Percentiles rank a stretch among this genome's conserved stretches.
These are phyloP conservation scores for Bradypus variegatus DNA, from an alignment of 2,797 vertebrate species.

Conservation along the genomic window DNA sequence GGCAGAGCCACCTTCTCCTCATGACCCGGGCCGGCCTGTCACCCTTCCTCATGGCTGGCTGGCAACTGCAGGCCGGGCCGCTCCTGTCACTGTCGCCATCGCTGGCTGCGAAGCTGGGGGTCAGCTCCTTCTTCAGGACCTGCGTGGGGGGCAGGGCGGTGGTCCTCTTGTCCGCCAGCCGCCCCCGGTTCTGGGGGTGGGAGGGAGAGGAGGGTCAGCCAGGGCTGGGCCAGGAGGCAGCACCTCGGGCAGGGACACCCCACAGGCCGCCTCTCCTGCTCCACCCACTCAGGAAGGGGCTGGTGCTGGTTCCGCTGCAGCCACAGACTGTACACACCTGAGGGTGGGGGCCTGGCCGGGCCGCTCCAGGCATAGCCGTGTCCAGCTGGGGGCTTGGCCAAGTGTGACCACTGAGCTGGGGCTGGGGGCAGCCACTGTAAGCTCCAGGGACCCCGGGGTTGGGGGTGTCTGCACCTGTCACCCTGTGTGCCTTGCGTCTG, in stretches of 20 bases:
- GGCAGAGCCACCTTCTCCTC: conserved; percentile 90
- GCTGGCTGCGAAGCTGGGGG: conserved; percentile 83
- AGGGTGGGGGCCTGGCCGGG: background rate
- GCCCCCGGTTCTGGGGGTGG: conserved; percentile 90
- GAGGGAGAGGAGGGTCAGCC: conserved; percentile 44
- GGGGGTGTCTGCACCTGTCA: no score
- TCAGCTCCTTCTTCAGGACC: conserved; percentile 91
- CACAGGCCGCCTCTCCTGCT: background rate
- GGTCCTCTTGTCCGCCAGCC: conserved; percentile 95
- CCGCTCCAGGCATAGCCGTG: background rate
- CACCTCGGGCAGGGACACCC: background rate
- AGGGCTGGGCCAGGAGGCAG: no score
- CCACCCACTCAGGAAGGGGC: background rate
- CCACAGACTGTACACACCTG: no score
- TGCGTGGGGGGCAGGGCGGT: conserved; percentile 87
- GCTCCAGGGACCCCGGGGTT: background rate
- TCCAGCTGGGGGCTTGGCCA: background rate
- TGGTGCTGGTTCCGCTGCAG: no score
- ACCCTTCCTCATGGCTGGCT: conserved; percentile 89
- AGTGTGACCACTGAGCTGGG: no score
- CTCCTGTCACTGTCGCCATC: conserved; percentile 92
- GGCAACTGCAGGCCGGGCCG: conserved; percentile 83
- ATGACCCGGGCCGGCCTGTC: conserved; percentile 91
- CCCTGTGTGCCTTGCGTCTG: no score
- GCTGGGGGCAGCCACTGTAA: no score